Evolutionary conservation across 2,113 vertebrate genomes (phyloP), one percentile per base, ranked within the genome.

Genomic region (Sialia sialis): DNA sequence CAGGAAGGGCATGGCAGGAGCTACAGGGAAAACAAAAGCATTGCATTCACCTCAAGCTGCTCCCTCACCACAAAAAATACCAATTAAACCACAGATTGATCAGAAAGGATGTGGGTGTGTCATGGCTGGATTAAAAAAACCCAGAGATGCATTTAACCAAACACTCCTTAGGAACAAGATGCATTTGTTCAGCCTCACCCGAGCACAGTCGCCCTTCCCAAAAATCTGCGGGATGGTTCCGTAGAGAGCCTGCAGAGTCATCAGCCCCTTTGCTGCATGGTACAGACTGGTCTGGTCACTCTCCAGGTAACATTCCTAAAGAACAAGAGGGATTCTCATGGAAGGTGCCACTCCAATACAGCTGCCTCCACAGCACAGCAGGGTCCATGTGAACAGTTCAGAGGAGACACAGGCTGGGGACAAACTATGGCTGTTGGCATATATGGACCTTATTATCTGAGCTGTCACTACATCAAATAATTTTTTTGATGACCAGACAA

Each of bases 191-290:
- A 86, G 78, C 27, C 98, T 98, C 92, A 99, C 99, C 98, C 99
- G 96, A 39, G 99, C 99, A 82, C 99, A 99, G 9, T 99, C 99
- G 23, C 99, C 99, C 96, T 99, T 99, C 52, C 99, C 99, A 76
- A 98, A 99, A 80, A 99, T 99, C 97, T 99, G 99, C 0, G 99
- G 99, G 93, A 99, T 99, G 13, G 99, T 99, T 76, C 99, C 99
- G 0, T 99, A 99, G 56, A 99, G 98, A 1, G 99, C 98, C 95
- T 99, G 99, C 92, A 99, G 95, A 0, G 99, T 99, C 98, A 99
- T 99, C 89, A 99, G 98, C 49, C 99, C 99, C 97, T 99, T 99
- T 41, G 99, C 99, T 2, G 99, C 99, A 4, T 99, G 99, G 97
- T 99, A 99, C 90, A 99, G 98, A 74, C 99, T 99, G 1, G 99